Evolutionary conservation across 2,113 vertebrate genomes (phyloP).

Genomic region (Craseonycteris thonglongyai): DNA sequence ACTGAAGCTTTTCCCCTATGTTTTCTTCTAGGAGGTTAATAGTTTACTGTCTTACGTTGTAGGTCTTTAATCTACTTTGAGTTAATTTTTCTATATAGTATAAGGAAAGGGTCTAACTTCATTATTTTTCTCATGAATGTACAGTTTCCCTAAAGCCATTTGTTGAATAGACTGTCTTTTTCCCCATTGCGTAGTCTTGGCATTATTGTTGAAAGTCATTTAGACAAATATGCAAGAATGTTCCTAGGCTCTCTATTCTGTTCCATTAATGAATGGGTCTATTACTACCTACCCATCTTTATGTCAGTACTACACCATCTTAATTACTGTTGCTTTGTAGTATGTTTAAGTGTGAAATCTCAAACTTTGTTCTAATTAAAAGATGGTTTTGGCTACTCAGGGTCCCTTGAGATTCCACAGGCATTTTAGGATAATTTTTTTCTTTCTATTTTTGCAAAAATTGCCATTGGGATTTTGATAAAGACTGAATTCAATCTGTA

Average conservation of each 20-base stretch:
- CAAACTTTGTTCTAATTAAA: background rate
- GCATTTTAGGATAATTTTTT: background rate
- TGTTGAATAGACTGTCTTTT: background rate
- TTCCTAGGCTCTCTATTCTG: background rate
- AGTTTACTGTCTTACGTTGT: background rate
- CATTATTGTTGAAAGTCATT: background rate
- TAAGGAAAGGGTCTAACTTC: background rate
- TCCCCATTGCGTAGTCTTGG: background rate
- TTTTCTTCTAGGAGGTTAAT: background rate
- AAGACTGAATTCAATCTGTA: background rate
- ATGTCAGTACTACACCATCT: background rate
- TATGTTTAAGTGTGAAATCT: background rate
- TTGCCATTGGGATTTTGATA: background rate
- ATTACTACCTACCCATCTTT: background rate
- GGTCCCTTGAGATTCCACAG: background rate
- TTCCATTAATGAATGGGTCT: background rate
- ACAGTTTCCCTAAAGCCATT: background rate
- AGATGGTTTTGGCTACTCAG: background rate
- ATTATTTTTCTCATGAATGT: background rate
- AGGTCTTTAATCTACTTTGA: background rate
- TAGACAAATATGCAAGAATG: background rate
- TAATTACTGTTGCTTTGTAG: background rate
- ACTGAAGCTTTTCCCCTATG: background rate
- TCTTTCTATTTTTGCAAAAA: background rate
- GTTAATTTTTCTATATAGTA: background rate